Evolutionary conservation across 2,113 vertebrate genomes (phyloP), one percentile per base, ranked within the genome.

Genomic region (Poeciliopsis turrubarensis): DNA sequence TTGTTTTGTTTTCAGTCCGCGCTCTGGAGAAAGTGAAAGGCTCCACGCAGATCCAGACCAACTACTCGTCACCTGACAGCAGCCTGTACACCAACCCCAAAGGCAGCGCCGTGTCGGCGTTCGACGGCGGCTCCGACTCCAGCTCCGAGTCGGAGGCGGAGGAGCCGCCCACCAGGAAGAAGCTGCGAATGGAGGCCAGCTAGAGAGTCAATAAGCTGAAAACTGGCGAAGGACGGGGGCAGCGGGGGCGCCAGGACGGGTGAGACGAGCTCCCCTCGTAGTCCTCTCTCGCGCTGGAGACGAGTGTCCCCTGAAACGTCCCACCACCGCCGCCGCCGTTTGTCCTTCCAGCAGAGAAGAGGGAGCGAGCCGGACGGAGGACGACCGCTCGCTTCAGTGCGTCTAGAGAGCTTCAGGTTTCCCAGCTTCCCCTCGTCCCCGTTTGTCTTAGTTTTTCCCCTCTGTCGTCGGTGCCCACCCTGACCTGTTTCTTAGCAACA

Each of bases 1-100:
- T 0, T 12, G 34, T 14, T 51, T 10, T 72, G 30, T 32, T 1
- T 14, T 15, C 94, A 99, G 98, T 99, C 75, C 97, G 98, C 0
- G 98, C 97, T 64, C 95, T 99, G 96, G 98, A 99, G 94, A 99
- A 99, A 79, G 97, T 97, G 78, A 97, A 96, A 88, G 97, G 97
- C 51, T 97, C 95, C 1, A 93, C 96, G 37, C 96, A 97, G 88
- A 96, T 98, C 72, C 97, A 98, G 93, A 92, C 95, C 92, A 98
- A 91, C 92, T 98, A 98, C 89, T 95, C 97, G 0, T 93, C 97
- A 4, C 95, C 96, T 10, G 98, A 99, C 95, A 96, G 93, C 96
- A 97, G 96, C 95, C 96, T 98, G 81, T 99, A 98, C 94, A 99
- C 98, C 94, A 99, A 99, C 92, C 95, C 97, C 92, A 99, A 99